phyloP scores from a whole-genome alignment of 2,113 vertebrate species.

The Hippolais icterina region DNA sequence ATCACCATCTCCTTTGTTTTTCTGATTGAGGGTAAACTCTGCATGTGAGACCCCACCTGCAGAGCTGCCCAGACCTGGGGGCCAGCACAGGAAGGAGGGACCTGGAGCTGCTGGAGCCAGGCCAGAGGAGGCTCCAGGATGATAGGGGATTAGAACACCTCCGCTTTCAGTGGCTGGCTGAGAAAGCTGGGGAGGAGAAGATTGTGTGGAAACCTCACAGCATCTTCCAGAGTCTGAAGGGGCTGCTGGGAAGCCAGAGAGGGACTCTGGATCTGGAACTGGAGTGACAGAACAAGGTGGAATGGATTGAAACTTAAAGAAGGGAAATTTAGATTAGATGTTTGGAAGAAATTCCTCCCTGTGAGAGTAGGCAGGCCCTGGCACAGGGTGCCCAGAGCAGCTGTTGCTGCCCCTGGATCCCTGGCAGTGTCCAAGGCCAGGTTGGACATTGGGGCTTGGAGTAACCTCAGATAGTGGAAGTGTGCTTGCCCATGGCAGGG shows the following conservation, averaged over 20 bases:
- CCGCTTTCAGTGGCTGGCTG: not conserved
- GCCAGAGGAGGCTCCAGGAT: not conserved
- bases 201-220: not conserved
- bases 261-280: not conserved
- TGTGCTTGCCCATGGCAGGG: not conserved
- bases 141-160: not conserved
- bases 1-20: not conserved
- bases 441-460: rapidly evolving
- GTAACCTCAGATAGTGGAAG: not conserved
- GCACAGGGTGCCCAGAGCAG: not conserved
- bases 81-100: not conserved
- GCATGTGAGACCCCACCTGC: not conserved
- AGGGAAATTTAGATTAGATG: not conserved
- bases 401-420: not conserved
- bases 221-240: not conserved
- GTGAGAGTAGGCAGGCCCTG: not conserved
- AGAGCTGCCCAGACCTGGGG: not conserved
- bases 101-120: not conserved
- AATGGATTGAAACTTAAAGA: not conserved
- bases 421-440: not conserved
- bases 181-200: not conserved
- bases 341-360: not conserved
- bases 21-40: not conserved
- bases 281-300: not conserved
- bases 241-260: not conserved